These are phyloP conservation scores for Phalacrocorax pelagicus DNA, from an alignment of 2,113 vertebrate genomes.

Conservation along the genomic window DNA sequence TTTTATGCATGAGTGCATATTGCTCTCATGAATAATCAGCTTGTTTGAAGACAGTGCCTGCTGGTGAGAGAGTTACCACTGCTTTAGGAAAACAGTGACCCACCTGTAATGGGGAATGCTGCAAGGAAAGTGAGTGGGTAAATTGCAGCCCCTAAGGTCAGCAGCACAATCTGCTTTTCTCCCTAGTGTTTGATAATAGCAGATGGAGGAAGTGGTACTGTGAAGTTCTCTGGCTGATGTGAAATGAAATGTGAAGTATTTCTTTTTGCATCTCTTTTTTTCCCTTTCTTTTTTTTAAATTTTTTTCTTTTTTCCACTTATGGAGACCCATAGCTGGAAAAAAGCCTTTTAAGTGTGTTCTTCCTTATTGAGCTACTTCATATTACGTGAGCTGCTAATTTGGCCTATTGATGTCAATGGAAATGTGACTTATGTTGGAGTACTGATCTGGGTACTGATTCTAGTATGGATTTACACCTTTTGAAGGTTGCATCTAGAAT, in stretches of 20 bases:
- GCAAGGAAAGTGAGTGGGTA: not conserved
- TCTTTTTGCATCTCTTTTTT: not conserved
- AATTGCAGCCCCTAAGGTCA: slow-evolving; percentile 2
- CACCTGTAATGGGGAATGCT: not conserved
- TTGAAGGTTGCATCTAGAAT: not conserved
- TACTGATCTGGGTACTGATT: not conserved
- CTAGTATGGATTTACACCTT: not conserved
- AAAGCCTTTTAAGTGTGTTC: not conserved
- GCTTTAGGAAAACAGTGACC: not conserved
- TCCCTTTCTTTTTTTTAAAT: too few species aligned
- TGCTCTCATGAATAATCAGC: slow-evolving; percentile 23
- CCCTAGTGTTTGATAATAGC: not conserved
- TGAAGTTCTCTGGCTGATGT: not conserved
- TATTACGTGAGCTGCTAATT: not conserved
- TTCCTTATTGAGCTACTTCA: not conserved
- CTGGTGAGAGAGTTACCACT: not conserved
- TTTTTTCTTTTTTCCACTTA: not conserved
- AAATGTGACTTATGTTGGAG: not conserved
- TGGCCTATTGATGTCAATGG: not conserved
- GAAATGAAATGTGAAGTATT: not conserved
- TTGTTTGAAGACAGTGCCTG: not conserved
- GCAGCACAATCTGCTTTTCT: not conserved
- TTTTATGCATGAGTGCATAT: not conserved
- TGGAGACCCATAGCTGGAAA: not conserved
- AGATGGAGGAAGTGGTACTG: not conserved